Conservation (phyloP, 2,888 invertebrate genomes). For the Nomada fabriciana region DNA sequence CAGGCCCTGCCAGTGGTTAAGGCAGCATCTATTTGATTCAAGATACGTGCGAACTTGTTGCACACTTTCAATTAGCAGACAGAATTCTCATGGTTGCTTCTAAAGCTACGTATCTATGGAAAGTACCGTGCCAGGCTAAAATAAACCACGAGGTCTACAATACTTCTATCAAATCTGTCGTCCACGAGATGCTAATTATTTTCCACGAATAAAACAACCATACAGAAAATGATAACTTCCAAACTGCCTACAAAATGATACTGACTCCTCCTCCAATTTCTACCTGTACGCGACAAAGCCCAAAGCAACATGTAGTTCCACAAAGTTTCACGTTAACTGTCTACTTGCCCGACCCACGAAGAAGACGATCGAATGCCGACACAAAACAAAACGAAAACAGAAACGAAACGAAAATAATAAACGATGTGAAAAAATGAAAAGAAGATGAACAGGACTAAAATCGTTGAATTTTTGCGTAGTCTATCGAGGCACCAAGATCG, state of each 20-base stretch:
- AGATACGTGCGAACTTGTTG: neutral
- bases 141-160: neutral
- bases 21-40: neutral
- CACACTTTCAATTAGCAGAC: neutral
- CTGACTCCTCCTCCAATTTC: too few relatives aligned
- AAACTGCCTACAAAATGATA: too few relatives aligned
- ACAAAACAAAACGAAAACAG: neutral
- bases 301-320: too few relatives aligned
- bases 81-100: neutral
- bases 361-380: conserved; percentile 9
- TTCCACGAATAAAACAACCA: neutral
- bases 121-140: too few relatives aligned
- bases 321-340: too few relatives aligned
- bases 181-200: neutral
- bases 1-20: neutral
- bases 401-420: neutral
- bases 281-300: too few relatives aligned
- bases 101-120: too few relatives aligned
- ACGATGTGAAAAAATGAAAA: conserved; percentile 24
- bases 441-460: neutral
- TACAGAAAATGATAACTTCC: too few relatives aligned
- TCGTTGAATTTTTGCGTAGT: conserved; percentile 78
- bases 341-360: neutral
- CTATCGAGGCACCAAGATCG: conserved; percentile 83
- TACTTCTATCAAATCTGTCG: neutral